These are phyloP conservation scores for Lasius fuliginosus DNA, from an alignment of 2,888 invertebrate genomes.

Conservation along the genomic window DNA sequence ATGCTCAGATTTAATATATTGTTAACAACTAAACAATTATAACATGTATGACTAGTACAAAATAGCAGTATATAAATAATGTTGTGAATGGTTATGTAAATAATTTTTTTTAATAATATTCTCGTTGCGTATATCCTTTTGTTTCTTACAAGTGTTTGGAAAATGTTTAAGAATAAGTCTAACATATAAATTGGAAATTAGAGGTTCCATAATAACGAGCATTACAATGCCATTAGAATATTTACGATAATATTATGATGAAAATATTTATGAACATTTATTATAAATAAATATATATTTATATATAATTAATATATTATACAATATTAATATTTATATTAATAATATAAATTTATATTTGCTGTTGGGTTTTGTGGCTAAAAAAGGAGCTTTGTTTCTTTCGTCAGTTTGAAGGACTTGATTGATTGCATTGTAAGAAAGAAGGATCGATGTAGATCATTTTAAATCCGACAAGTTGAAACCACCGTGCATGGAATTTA, in stretches of 20 bases:
- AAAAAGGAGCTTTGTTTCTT: no score
- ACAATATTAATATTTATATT: no score
- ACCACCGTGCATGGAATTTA: no score
- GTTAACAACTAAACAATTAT: conserved; percentile 18
- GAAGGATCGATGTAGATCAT: no score
- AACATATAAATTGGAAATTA: background rate
- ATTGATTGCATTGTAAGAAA: no score
- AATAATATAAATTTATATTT: no score
- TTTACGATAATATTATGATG: background rate
- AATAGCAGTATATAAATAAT: background rate
- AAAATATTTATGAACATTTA: background rate
- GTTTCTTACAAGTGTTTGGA: background rate
- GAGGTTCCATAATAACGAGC: background rate
- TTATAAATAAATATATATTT: no score
- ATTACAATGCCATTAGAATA: background rate
- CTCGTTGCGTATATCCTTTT: background rate
- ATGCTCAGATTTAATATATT: conserved; percentile 18
- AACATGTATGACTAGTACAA: background rate
- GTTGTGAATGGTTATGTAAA: conserved; percentile 21
- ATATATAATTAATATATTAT: no score
- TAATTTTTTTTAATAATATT: conserved; percentile 29
- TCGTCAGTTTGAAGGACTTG: no score
- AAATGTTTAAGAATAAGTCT: background rate
- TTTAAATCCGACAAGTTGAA: no score
- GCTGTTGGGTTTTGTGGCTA: no score